Evolutionary conservation across 2,113 vertebrate species (phyloP).

Genomic region (Gnathonemus echidnorhynchus): DNA sequence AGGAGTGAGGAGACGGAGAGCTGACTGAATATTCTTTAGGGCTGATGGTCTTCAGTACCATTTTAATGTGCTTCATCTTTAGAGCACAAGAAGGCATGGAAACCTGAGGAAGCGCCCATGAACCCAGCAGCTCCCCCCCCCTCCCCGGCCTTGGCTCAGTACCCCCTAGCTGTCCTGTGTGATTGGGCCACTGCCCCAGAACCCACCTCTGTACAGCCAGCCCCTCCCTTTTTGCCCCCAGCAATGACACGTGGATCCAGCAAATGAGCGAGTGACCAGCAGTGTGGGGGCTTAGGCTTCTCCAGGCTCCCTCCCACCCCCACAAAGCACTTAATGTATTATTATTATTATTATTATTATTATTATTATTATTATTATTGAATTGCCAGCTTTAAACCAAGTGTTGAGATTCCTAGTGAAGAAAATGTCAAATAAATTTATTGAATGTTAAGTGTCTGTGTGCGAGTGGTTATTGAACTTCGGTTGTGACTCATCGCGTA

Average conservation of each 20-base stretch:
- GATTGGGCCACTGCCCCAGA: not conserved
- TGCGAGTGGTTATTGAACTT: not conserved
- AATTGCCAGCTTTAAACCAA: slow-evolving; percentile 38
- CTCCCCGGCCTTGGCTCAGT: not conserved
- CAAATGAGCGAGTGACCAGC: not conserved
- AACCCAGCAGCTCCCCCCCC: not conserved
- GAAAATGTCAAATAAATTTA: slow-evolving; percentile 55
- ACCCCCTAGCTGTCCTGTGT: not conserved
- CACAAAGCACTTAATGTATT: slow-evolving; percentile 52
- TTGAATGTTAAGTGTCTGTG: slow-evolving; percentile 41
- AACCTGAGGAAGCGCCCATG: not conserved
- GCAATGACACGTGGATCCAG: not conserved
- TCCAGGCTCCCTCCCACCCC: slow-evolving; percentile 32
- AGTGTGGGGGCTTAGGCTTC: not conserved
- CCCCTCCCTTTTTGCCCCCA: not conserved
- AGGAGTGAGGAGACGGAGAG: not conserved
- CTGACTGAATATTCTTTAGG: not conserved
- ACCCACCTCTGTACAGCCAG: not conserved
- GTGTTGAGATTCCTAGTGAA: slow-evolving; percentile 57
- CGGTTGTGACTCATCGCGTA: not conserved
- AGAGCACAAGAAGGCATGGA: not conserved
- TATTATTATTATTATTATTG: slow-evolving; percentile 48
- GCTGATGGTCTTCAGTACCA: not conserved
- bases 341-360: slow-evolving; percentile 45
- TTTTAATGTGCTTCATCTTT: not conserved